phyloP scores from a whole-genome alignment of 2,797 vertebrate genomes.

The Myotis myotis region DNA sequence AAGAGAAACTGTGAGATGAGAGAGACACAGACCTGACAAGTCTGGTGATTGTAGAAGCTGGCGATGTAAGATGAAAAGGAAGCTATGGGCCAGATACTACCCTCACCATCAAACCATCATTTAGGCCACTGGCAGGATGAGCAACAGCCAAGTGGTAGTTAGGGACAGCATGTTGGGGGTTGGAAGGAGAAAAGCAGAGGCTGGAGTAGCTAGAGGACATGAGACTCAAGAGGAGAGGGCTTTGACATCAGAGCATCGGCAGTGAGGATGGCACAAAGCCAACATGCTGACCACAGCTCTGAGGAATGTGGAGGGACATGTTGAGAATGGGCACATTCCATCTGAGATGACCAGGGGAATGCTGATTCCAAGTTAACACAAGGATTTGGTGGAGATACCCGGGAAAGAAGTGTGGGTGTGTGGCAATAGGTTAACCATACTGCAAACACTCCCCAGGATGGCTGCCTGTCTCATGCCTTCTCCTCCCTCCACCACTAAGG shows the following conservation, averaged over 20 bases:
- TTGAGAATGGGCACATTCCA: not conserved
- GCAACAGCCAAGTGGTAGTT: not conserved
- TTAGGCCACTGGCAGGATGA: not conserved
- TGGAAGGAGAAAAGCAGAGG: too few species aligned
- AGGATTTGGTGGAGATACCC: not conserved
- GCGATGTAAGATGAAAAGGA: not conserved
- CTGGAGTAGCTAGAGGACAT: not conserved
- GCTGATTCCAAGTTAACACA: too few species aligned
- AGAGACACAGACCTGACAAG: too few species aligned
- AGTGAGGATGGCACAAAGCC: not conserved
- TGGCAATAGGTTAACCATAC: not conserved
- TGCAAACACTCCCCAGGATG: not conserved
- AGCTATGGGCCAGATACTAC: not conserved
- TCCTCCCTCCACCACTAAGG: rapidly evolving
- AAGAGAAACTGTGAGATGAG: not conserved
- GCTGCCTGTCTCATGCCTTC: too few species aligned
- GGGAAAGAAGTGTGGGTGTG: not conserved
- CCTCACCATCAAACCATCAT: not conserved
- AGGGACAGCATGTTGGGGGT: not conserved
- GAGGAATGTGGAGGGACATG: not conserved
- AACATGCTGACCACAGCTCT: too few species aligned
- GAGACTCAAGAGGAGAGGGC: not conserved
- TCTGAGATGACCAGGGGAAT: not conserved
- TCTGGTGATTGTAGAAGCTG: not conserved
- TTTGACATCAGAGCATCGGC: not conserved